Evolutionary conservation across 37 sponge, comb jelly and placozoan genomes (phyloP), one percentile per base, ranked within the genome.

Genomic region (Hexactinellida sp.): DNA sequence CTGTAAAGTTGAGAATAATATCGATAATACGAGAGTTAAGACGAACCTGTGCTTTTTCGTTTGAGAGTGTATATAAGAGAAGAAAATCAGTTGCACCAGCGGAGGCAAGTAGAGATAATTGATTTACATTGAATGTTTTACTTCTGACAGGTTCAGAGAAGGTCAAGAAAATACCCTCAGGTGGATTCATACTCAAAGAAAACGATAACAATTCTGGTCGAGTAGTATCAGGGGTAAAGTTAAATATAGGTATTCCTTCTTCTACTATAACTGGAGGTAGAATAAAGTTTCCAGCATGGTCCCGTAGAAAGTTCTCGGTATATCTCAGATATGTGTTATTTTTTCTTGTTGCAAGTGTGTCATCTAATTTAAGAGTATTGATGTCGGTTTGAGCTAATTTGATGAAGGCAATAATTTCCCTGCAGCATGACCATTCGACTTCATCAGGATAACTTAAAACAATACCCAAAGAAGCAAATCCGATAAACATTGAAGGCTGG

Each of bases 121-220:
- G 5, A 21, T 10, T 63, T 21, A 63, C 76, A 84, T 88, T 39
- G n/a, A 95, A 34, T 23, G 92, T 89, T 24, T n/a, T 82, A 16
- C 85, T 83, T 36, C 85, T 39, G 19, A 95, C 93, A 37, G 96
- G 91, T 39, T 95, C 96, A 52, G 92, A 91, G 86, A 95, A 95
- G 25, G 92, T 91, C 84, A 95, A 38, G 7, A 90, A 54, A 9
- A 95, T 51, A 30, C 90, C 71, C 9, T 93, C 84, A 37, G 93
- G 95, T 71, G 95, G 95, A 30, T 82, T 54, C 93, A 95, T 93
- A 38, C 90, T 89, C 52, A 95, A 38, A 10, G 90, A 38, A 87
- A 89, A 95, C 19, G 88, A 83, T 0, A 89, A 83, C 1, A 95
- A 87, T 37, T 28, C 55, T 0, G 96, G 96, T 10, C 38, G 36